Base-by-base conservation (phyloP, 2,797 vertebrate species). In the Perodicticus potto region DNA sequence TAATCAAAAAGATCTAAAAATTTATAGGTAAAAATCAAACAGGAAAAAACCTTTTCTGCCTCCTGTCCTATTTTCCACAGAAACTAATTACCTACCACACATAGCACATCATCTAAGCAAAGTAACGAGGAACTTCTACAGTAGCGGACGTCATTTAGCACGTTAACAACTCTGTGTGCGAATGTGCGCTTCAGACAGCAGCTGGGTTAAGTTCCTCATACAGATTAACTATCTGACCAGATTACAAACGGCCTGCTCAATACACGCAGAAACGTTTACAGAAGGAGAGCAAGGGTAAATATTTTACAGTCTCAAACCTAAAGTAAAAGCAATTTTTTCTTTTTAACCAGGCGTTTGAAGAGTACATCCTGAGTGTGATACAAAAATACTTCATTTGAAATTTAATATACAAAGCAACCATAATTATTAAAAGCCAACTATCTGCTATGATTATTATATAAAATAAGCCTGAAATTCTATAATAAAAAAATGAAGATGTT, bases 301-400 rank as follows among this genome's bases (percentile, higher is more conserved):
- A 67, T 23, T 55, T 83, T 72, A 69, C 14, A 77, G 43, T 27
- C 63, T 92, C 91, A 73, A 77, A 77, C 78, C 63, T 78, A 88
- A 93, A 76, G 34, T 81, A 65, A 87, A 84, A 87, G 29, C 43
- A 45, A 76, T 19, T 43, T 59, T 86, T 82, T 91, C n/a, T 83
- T 92, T 95, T 83, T 49, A 84, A 86, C 40, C 92, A 90, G 76
- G 70, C 69, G 92, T 4, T 86, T 49, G 69, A 95, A 91, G 25
- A 86, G 23, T 57, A 77, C 89, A 81, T 72, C 27, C 57, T 82
- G 19, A 88, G 16, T 70, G 13, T 0, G 67, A 11, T 49, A 72
- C 43, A 80, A 93, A 89, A 94, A 77, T 16, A 76, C 7, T 86
- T 93, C 43, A 69, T 40, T 93, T 90, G 81, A 96, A 96, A 90